phyloP scores from a whole-genome alignment of 2,888 invertebrate genomes.

The Poecilobothrus nobilitatus region DNA sequence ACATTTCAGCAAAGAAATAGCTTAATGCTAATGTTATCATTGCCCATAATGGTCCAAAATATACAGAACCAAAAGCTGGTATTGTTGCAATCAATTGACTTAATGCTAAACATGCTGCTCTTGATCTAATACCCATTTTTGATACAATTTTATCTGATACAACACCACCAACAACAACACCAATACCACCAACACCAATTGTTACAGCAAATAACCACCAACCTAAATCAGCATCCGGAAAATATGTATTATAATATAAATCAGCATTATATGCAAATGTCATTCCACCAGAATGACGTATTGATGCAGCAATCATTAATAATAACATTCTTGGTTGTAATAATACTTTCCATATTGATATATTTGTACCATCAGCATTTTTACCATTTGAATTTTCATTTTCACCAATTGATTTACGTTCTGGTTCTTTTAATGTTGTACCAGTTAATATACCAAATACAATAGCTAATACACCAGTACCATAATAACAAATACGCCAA shows the following conservation, averaged over 20 bases:
- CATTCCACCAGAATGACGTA: conserved; percentile 84
- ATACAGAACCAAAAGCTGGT: conserved; percentile 77
- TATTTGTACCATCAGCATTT: conserved; percentile 45
- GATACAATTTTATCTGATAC: conserved; percentile 81
- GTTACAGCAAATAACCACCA: conserved; percentile 87
- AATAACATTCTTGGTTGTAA: conserved; percentile 69
- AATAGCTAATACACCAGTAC: conserved; percentile 66
- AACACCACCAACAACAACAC: conserved; percentile 62
- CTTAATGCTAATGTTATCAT: conserved; percentile 82
- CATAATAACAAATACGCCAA: conserved; percentile 77
- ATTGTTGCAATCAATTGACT: conserved; percentile 78
- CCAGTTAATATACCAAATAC: conserved; percentile 63
- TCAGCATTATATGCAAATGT: conserved; percentile 88
- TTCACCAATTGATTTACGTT: conserved; percentile 66
- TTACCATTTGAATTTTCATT: conserved; percentile 31
- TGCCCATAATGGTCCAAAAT: conserved; percentile 72
- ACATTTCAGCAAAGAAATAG: conserved; percentile 89
- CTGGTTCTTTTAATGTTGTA: conserved; percentile 67
- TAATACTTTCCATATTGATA: conserved; percentile 67
- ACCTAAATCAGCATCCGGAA: conserved; percentile 80
- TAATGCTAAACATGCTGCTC: conserved; percentile 69
- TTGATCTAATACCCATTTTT: conserved; percentile 73
- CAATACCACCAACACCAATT: conserved; percentile 66
- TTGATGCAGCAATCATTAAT: conserved; percentile 76
- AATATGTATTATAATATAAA: conserved; percentile 77